Percentiles rank a stretch among this genome's conserved stretches.
Evolutionary conservation across 2,888 invertebrate genomes (phyloP).

Genomic region (Chydorus sphaericus): DNA sequence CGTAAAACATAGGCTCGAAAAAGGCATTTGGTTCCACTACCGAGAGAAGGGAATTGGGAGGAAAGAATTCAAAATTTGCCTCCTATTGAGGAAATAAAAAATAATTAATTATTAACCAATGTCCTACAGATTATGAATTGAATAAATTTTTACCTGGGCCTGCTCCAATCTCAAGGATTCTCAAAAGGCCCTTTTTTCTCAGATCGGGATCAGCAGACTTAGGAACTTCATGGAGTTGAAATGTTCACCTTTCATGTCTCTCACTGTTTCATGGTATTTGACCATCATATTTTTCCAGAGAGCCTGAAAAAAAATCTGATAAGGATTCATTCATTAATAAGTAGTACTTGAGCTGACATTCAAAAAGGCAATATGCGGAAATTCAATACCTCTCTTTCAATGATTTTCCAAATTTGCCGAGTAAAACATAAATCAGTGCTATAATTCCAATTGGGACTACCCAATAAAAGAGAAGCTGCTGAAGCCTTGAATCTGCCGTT

Average conservation of each 20-base stretch:
- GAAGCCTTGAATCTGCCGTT: too few species aligned
- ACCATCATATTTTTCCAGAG: constrained; percentile 9
- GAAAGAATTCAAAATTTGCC: constrained; percentile 21
- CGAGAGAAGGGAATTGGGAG: constrained; percentile 19
- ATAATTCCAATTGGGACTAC: not conserved
- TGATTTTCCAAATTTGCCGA: constrained; percentile 2
- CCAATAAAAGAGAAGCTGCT: constrained; percentile 1
- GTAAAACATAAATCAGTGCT: not conserved
- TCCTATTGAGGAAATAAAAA: constrained; percentile 14
- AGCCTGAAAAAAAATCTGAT: not conserved
- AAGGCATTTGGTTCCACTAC: constrained; percentile 21
- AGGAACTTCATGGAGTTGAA: constrained; percentile 7
- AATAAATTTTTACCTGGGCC: constrained; percentile 6
- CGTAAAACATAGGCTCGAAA: constrained; percentile 19
- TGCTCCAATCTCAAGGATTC: constrained; percentile 15
- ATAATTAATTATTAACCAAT: not conserved
- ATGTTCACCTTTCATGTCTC: constrained; percentile 3
- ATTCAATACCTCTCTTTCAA: constrained; percentile 6
- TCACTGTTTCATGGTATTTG: constrained; percentile 4
- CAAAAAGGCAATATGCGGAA: constrained; percentile 11
- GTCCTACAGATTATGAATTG: not conserved
- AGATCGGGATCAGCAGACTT: constrained; percentile 10
- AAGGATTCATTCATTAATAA: constrained; percentile 10
- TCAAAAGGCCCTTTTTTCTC: constrained; percentile 10
- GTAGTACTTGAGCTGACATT: constrained; percentile 15